These are phyloP conservation scores for Patagioenas fasciata DNA, from an alignment of 2,113 vertebrate species.

Conservation along the genomic window DNA sequence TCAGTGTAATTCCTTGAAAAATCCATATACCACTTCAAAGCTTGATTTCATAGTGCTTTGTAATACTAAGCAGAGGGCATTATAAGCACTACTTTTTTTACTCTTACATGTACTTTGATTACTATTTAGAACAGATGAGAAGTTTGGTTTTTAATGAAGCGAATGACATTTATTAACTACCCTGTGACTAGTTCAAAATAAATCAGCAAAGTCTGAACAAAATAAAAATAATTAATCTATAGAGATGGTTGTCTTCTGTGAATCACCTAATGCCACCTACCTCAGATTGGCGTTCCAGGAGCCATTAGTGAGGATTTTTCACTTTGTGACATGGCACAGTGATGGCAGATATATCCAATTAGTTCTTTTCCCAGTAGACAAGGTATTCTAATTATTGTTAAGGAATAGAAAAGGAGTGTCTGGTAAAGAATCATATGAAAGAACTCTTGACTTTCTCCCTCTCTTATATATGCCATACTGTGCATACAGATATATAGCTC, in stretches of 20 bases:
- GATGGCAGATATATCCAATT: slow-evolving; percentile 55
- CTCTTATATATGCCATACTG: neutral
- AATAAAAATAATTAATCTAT: slow-evolving; percentile 70
- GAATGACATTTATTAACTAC: slow-evolving; percentile 76
- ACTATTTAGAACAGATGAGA: slow-evolving; percentile 50
- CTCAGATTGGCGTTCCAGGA: slow-evolving; percentile 44
- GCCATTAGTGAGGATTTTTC: slow-evolving; percentile 68
- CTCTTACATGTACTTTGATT: neutral
- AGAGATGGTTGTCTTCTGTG: slow-evolving; percentile 62
- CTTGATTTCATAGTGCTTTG: neutral
- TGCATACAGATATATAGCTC: neutral
- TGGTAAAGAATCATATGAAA: neutral
- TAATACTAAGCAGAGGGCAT: neutral
- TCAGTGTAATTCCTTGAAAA: neutral
- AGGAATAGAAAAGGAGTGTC: neutral
- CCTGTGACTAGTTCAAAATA: slow-evolving; percentile 46
- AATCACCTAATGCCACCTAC: slow-evolving; percentile 71
- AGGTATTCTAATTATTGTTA: slow-evolving; percentile 57
- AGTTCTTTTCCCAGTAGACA: slow-evolving; percentile 43
- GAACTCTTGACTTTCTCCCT: neutral
- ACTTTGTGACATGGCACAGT: slow-evolving; percentile 24
- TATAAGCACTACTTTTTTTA: neutral
- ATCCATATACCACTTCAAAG: neutral
- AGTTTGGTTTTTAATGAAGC: slow-evolving; percentile 70
- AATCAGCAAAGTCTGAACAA: slow-evolving; percentile 21